Evolutionary conservation across 2,888 invertebrate genomes (phyloP).

Genomic region (Ptilodon capucinus): DNA sequence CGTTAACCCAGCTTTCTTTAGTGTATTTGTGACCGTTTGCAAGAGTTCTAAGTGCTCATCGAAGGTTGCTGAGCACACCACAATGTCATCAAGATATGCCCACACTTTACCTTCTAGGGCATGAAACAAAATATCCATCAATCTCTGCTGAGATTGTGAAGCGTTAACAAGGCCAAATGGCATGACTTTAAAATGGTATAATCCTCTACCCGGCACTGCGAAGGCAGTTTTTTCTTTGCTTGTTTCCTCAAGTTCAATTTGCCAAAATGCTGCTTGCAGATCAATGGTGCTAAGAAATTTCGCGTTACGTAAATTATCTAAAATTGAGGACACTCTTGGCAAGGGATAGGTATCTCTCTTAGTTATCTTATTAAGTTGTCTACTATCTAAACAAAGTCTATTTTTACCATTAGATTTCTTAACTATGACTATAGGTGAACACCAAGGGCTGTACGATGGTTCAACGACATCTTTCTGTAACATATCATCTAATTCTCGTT

Average conservation of each 20-base stretch:
- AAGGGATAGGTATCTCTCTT: slow-evolving; percentile 6
- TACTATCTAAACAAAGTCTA: slow-evolving; percentile 17
- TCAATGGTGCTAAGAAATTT: slow-evolving; percentile 9
- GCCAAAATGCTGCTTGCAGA: slow-evolving; percentile 22
- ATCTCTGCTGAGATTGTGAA: too few species aligned
- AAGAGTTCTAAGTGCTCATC: too few species aligned
- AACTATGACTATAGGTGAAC: slow-evolving; percentile 4
- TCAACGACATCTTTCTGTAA: not conserved
- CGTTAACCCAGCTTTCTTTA: too few species aligned
- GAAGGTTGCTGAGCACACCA: too few species aligned
- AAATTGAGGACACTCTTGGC: not conserved
- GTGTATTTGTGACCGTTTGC: too few species aligned
- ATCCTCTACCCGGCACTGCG: slow-evolving; percentile 4
- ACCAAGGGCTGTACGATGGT: slow-evolving; percentile 5
- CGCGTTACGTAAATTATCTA: slow-evolving; percentile 13
- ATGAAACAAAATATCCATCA: too few species aligned
- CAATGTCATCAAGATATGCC: too few species aligned
- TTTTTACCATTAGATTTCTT: slow-evolving; percentile 5
- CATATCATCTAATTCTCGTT: not conserved
- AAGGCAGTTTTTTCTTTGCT: slow-evolving; percentile 20
- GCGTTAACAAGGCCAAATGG: too few species aligned
- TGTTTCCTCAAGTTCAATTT: slow-evolving; percentile 10
- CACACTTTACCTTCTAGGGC: too few species aligned
- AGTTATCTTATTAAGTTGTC: slow-evolving; percentile 16
- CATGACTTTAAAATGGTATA: slow-evolving; percentile 1